Conservation (phyloP, 2,888 invertebrate species). For the Eupithecia insigniata region DNA sequence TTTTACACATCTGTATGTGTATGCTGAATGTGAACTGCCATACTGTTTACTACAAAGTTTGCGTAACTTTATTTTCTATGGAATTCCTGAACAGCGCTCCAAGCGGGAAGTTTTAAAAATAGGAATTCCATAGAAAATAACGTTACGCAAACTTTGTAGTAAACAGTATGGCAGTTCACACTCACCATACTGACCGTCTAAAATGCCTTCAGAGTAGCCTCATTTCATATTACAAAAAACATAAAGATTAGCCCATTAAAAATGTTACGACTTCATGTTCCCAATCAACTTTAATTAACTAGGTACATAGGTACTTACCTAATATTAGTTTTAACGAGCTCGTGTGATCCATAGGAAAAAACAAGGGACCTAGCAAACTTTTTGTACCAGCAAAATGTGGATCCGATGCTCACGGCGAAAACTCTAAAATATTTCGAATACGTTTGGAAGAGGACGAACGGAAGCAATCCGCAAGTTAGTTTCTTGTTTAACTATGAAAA, state of each 20-base stretch:
- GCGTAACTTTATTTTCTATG: too few species aligned
- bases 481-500: constrained; percentile 4
- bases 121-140: too few species aligned
- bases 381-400: constrained; percentile 76
- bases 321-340: constrained; percentile 71
- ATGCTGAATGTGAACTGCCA: too few species aligned
- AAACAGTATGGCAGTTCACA: too few species aligned
- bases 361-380: constrained; percentile 75
- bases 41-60: too few species aligned
- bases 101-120: too few species aligned
- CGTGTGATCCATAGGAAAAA: constrained; percentile 69
- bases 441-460: constrained; percentile 81
- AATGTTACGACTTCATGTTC: constrained; percentile 59
- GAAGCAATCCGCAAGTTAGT: constrained; percentile 77
- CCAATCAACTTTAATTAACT: constrained; percentile 51
- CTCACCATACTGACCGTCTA: too few species aligned
- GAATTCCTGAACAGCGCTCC: too few species aligned
- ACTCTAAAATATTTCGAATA: constrained; percentile 81
- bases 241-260: constrained; percentile 69
- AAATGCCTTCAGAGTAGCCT: constrained; percentile 30
- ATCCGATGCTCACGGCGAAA: constrained; percentile 68
- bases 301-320: constrained; percentile 39
- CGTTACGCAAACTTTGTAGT: too few species aligned
- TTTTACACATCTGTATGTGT: constrained; percentile 5
- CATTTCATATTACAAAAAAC: constrained; percentile 45